These are phyloP conservation scores for Aleiodes testaceus DNA, from an alignment of 2,888 invertebrate species.

Conservation along the genomic window DNA sequence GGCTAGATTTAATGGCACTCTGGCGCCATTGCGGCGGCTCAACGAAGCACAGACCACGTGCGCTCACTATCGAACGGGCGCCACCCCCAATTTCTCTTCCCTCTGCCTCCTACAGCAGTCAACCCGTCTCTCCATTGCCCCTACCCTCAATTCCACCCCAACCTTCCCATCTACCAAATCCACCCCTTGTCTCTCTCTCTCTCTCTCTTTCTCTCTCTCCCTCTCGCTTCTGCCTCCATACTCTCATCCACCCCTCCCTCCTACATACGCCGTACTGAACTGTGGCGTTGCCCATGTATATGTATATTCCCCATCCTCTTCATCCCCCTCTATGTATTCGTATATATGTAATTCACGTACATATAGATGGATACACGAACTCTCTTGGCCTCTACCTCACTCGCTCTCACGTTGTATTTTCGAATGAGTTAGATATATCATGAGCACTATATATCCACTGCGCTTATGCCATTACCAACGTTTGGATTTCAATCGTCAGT, in stretches of 20 bases:
- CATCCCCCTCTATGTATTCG: slow-evolving; percentile 39
- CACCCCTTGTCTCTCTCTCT: slow-evolving; percentile 31
- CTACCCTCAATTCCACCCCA: slow-evolving; percentile 37
- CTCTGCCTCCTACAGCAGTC: slow-evolving; percentile 50
- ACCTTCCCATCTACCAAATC: slow-evolving; percentile 44
- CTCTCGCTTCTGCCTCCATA: slow-evolving; percentile 31
- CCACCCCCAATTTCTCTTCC: slow-evolving; percentile 59
- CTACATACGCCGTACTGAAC: slow-evolving; percentile 37
- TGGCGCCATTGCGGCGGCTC: slow-evolving; percentile 70
- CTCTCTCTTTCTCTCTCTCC: slow-evolving; percentile 32
- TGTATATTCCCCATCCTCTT: slow-evolving; percentile 25
- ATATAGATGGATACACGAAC: slow-evolving; percentile 24
- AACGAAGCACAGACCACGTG: slow-evolving; percentile 70
- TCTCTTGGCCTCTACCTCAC: slow-evolving; percentile 45
- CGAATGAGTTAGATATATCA: slow-evolving; percentile 65
- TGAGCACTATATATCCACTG: slow-evolving; percentile 47
- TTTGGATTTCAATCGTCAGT: slow-evolving; percentile 58
- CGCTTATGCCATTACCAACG: slow-evolving; percentile 64
- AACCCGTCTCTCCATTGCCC: slow-evolving; percentile 35
- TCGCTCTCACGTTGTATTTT: slow-evolving; percentile 57
- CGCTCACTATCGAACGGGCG: slow-evolving; percentile 70
- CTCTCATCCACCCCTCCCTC: slow-evolving; percentile 37
- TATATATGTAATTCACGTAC: slow-evolving; percentile 44
- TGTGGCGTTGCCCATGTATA: slow-evolving; percentile 32
- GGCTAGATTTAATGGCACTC: slow-evolving; percentile 64